A percentile compares a stretch with the other conserved stretches of the same genome.
phyloP scores from a whole-genome alignment of 2,888 invertebrate species.

The Apotomis turbidana region DNA sequence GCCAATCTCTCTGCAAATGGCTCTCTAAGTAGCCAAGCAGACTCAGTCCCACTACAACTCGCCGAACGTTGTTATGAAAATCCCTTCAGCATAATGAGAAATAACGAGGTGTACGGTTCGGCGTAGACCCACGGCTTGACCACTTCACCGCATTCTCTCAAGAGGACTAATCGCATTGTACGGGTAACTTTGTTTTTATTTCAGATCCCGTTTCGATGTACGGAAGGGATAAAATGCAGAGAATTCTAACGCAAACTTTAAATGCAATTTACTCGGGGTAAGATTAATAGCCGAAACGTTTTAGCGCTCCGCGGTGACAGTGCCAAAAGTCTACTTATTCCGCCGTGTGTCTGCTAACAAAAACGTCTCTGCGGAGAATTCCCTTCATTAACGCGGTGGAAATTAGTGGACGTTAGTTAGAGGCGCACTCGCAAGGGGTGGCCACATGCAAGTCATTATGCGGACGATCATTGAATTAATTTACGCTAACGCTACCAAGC shows the following conservation, averaged over 20 bases:
- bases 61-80: slow-evolving; percentile 69
- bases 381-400: slow-evolving; percentile 72
- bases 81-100: slow-evolving; percentile 65
- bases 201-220: slow-evolving; percentile 56
- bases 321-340: slow-evolving; percentile 69
- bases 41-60: slow-evolving; percentile 62
- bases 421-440: slow-evolving; percentile 63
- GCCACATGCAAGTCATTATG: slow-evolving; percentile 81
- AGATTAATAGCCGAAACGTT: slow-evolving; percentile 78
- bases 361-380: slow-evolving; percentile 70
- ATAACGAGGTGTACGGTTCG: slow-evolving; percentile 52
- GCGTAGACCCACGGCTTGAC: slow-evolving; percentile 49
- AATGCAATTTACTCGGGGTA: slow-evolving; percentile 75
- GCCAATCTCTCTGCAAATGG: slow-evolving; percentile 77
- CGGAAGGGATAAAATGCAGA: slow-evolving; percentile 55
- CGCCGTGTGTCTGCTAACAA: slow-evolving; percentile 65
- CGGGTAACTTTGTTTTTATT: slow-evolving; percentile 56
- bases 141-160: slow-evolving; percentile 43
- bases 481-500: slow-evolving; percentile 65
- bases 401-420: slow-evolving; percentile 76
- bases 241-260: slow-evolving; percentile 75
- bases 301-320: slow-evolving; percentile 69
- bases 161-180: slow-evolving; percentile 44
- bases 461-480: slow-evolving; percentile 82
- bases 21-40: slow-evolving; percentile 77